Percentiles rank a stretch among this genome's conserved stretches.
Evolutionary conservation across 2,797 vertebrate genomes (phyloP).

Genomic region (Sparidentex hasta): DNA sequence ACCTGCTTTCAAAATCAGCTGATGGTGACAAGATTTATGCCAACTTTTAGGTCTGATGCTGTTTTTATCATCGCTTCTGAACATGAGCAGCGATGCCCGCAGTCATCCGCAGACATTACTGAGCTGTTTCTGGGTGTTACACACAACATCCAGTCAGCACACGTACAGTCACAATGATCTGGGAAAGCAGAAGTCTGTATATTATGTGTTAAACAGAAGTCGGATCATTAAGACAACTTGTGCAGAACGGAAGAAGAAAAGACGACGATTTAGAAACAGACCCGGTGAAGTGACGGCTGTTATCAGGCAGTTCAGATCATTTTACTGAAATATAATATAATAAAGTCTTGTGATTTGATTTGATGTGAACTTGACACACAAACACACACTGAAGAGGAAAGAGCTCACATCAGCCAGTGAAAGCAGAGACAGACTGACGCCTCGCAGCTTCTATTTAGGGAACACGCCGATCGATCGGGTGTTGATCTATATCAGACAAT

Average conservation of each 20-base stretch:
- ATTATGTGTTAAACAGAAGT: not conserved
- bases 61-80: not conserved
- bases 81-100: not conserved
- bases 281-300: not conserved
- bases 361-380: slow-evolving; percentile 14
- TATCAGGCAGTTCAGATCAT: not conserved
- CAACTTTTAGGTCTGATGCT: not conserved
- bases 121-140: no score
- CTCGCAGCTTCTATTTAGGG: slow-evolving; percentile 6
- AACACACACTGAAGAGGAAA: not conserved
- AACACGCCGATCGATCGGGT: slow-evolving; percentile 12
- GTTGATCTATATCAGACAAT: not conserved
- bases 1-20: slow-evolving; percentile 55
- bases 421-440: not conserved
- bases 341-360: slow-evolving; percentile 29
- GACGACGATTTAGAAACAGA: not conserved
- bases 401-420: slow-evolving; percentile 2
- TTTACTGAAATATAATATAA: slow-evolving; percentile 5
- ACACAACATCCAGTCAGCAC: not conserved
- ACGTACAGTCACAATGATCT: not conserved
- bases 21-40: slow-evolving; percentile 34
- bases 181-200: not conserved
- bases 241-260: not conserved
- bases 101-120: not conserved
- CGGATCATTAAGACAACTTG: not conserved